Conservation (phyloP, 2,888 invertebrate species). For the Itoplectis maculator region DNA sequence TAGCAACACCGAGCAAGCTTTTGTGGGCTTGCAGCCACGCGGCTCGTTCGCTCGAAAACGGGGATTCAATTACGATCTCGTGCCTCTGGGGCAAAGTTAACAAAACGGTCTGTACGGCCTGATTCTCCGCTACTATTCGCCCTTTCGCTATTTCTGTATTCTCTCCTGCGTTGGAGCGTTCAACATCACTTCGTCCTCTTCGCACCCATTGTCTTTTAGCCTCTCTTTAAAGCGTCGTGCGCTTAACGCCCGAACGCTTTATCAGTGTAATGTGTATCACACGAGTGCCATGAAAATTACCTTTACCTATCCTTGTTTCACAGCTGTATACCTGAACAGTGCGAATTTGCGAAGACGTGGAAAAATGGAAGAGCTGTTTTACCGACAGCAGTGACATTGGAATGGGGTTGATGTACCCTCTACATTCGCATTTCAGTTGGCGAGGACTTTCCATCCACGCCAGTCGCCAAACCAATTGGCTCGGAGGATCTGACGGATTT, state of each 20-base stretch:
- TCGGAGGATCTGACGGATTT: slow-evolving; percentile 66
- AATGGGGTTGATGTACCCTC: slow-evolving; percentile 27
- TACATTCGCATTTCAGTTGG: slow-evolving; percentile 40
- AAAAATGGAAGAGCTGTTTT: slow-evolving; percentile 34
- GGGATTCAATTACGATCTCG: slow-evolving; percentile 79
- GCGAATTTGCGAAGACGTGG: background rate
- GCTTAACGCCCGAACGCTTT: slow-evolving; percentile 42
- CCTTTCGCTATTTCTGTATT: slow-evolving; percentile 34
- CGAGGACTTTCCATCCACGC: slow-evolving; percentile 41
- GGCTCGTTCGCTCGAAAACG: slow-evolving; percentile 75
- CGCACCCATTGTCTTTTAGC: slow-evolving; percentile 47
- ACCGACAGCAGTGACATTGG: background rate
- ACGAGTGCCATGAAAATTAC: slow-evolving; percentile 48
- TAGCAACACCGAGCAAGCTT: slow-evolving; percentile 73
- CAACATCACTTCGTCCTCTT: background rate
- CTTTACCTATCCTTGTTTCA: background rate
- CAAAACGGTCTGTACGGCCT: slow-evolving; percentile 61
- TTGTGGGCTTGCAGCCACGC: slow-evolving; percentile 73
- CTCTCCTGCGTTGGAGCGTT: background rate
- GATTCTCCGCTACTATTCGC: slow-evolving; percentile 28
- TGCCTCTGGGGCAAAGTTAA: slow-evolving; percentile 67
- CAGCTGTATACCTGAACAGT: too few species aligned
- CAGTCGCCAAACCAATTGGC: slow-evolving; percentile 63
- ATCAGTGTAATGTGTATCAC: slow-evolving; percentile 19
- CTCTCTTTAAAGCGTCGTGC: slow-evolving; percentile 37